phyloP scores from a whole-genome alignment of 2,113 vertebrate genomes.

The Bufo bufo region DNA sequence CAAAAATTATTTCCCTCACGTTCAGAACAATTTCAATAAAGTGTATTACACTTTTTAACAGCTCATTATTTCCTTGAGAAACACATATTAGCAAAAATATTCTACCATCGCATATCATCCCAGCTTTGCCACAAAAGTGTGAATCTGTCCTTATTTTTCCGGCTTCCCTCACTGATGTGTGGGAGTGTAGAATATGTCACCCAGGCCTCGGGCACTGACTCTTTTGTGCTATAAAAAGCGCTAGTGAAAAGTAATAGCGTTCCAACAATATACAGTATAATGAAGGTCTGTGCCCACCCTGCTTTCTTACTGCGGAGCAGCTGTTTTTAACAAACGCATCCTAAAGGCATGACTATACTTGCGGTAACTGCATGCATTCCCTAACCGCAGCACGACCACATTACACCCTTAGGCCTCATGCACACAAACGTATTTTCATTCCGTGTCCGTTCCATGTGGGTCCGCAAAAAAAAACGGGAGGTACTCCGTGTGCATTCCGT shows the following conservation, averaged over 20 bases:
- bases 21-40: too few species aligned
- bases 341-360: too few species aligned
- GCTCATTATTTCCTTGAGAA: neutral
- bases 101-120: too few species aligned
- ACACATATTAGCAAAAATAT: neutral
- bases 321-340: neutral
- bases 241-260: neutral
- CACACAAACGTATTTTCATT: too few species aligned
- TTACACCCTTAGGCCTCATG: too few species aligned
- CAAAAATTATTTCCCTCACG: too few species aligned
- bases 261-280: neutral
- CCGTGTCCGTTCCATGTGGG: too few species aligned
- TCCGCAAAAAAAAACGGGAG: too few species aligned
- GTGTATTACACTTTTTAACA: neutral
- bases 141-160: neutral
- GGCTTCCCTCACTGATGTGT: neutral
- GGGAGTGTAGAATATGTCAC: slow-evolving; percentile 29
- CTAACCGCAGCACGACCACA: too few species aligned
- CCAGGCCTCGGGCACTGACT: neutral
- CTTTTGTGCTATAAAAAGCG: slow-evolving; percentile 1
- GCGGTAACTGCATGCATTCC: too few species aligned
- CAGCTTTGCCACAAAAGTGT: neutral
- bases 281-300: neutral
- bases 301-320: neutral
- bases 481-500: too few species aligned